A percentile compares a stretch with the other conserved stretches of the same genome.
Evolutionary conservation across 2,797 vertebrate species (phyloP).

Genomic region (Scyliorhinus canicula): DNA sequence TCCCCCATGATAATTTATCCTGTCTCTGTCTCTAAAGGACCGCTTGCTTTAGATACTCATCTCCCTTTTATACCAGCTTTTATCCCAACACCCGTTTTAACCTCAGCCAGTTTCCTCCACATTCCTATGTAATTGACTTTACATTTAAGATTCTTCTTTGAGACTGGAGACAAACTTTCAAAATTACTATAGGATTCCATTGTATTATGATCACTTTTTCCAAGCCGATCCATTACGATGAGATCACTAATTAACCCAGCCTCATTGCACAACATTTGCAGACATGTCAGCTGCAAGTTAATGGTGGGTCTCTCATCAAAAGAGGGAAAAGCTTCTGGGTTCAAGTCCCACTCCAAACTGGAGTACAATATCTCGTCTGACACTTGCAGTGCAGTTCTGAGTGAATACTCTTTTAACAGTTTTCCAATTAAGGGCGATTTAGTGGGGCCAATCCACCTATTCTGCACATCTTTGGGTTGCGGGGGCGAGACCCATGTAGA

Average conservation of each 20-base stretch:
- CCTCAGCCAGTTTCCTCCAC: too few relatives aligned
- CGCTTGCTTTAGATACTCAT: too few relatives aligned
- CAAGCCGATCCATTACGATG: background rate
- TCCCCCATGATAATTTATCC: background rate
- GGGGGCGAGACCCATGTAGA: too few relatives aligned
- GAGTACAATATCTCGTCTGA: background rate
- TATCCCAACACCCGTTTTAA: too few relatives aligned
- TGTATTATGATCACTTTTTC: background rate
- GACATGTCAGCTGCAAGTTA: background rate
- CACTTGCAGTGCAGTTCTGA: background rate
- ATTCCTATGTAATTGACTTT: background rate
- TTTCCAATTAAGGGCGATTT: too few relatives aligned
- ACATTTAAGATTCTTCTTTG: background rate
- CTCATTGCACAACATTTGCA: background rate
- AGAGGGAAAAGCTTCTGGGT: background rate
- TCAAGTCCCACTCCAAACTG: background rate
- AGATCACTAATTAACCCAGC: background rate
- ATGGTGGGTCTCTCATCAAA: background rate
- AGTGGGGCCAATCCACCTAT: too few relatives aligned
- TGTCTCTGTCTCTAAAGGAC: background rate
- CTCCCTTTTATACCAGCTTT: background rate
- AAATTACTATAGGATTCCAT: background rate
- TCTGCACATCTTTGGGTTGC: too few relatives aligned
- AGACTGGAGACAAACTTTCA: background rate
- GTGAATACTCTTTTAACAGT: too few relatives aligned